Evolutionary conservation across 2,797 vertebrate genomes (phyloP).

Genomic region (Cryptoblepharus egeriae): DNA sequence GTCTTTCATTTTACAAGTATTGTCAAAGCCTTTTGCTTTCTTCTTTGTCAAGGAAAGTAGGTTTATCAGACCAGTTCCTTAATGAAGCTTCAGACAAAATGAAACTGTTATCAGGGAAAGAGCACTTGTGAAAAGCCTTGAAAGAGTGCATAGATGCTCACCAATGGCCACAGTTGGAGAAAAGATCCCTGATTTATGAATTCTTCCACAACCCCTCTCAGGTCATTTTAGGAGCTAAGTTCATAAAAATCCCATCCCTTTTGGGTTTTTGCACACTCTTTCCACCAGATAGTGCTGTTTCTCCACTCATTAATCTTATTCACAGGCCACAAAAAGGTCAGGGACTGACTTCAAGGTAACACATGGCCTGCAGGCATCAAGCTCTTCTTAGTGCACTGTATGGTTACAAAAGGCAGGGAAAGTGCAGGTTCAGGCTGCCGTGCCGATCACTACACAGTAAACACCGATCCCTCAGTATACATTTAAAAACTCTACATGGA

Average conservation of each 20-base stretch:
- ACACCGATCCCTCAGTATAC: neutral
- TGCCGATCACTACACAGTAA: neutral
- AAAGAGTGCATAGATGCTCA: neutral
- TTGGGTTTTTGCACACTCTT: constrained; percentile 46
- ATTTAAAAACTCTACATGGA: neutral
- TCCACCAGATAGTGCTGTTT: constrained; percentile 75
- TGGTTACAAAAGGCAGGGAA: neutral
- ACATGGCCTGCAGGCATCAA: neutral
- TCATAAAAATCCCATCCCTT: neutral
- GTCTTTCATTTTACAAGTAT: too few relatives aligned
- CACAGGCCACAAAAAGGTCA: constrained; percentile 70
- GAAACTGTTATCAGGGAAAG: neutral
- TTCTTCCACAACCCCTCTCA: neutral
- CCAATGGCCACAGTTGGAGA: too few relatives aligned
- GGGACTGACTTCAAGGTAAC: constrained; percentile 38
- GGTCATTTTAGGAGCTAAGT: too few relatives aligned
- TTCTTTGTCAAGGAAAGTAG: too few relatives aligned
- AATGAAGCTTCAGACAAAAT: too few relatives aligned
- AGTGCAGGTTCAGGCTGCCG: neutral
- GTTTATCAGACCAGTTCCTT: too few relatives aligned
- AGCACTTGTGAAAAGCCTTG: neutral
- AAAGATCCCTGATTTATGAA: neutral
- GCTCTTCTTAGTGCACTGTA: neutral
- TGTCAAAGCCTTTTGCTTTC: too few relatives aligned
- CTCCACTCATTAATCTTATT: constrained; percentile 24